Evolutionary conservation across 2,113 vertebrate species (phyloP).

Genomic region (Notarius quadriscutis): DNA sequence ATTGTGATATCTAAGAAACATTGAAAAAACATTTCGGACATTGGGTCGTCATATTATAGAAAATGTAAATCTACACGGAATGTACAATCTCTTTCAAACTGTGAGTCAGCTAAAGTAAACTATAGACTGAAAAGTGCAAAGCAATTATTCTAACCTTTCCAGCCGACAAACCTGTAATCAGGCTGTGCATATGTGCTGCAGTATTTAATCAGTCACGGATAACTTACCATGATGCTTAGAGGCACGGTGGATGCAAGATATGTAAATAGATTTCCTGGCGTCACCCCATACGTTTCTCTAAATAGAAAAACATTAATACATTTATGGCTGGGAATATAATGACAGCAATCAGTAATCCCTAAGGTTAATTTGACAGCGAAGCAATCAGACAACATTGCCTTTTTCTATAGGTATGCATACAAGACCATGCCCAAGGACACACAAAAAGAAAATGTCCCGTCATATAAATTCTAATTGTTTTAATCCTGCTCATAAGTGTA

Average conservation of each 20-base stretch:
- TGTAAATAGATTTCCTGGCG: constrained; percentile 28
- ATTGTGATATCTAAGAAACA: neutral
- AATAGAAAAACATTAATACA: neutral
- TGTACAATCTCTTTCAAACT: neutral
- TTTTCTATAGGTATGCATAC: neutral
- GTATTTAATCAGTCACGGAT: constrained; percentile 59
- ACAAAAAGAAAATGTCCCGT: neutral
- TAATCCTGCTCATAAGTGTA: neutral
- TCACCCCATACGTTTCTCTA: constrained; percentile 12
- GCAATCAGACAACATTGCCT: neutral
- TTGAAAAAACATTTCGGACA: neutral
- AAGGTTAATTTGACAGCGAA: constrained; percentile 19
- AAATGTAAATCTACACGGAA: too few species aligned
- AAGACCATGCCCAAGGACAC: neutral
- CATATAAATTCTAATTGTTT: neutral
- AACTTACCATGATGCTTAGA: constrained; percentile 50
- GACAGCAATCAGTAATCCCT: neutral
- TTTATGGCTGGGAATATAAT: constrained; percentile 8
- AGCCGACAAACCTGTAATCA: constrained; percentile 61
- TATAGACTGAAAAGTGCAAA: constrained; percentile 31
- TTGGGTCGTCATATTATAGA: neutral
- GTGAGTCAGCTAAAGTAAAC: neutral
- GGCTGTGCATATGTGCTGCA: constrained; percentile 47
- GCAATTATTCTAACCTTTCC: constrained; percentile 64
- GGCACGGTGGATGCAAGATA: constrained; percentile 42